Conservation (phyloP, 1,140 invertebrate species). For the Triops longicaudatus region DNA sequence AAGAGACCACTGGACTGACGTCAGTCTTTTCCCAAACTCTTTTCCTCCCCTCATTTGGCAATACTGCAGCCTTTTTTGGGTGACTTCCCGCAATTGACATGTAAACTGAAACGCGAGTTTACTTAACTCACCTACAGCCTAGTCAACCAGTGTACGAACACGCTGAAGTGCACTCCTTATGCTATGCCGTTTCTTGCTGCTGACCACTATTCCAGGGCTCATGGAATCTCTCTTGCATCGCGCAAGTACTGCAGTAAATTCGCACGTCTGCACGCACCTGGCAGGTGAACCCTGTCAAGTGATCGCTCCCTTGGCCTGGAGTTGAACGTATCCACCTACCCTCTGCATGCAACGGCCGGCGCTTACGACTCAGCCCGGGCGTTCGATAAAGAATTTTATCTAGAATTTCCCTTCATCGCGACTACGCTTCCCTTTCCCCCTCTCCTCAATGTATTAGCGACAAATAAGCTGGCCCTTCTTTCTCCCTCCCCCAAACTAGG, state of each 20-base stretch:
- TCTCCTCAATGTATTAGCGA: neutral
- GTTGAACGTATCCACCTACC: neutral
- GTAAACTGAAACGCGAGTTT: no score
- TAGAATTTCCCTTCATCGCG: no score
- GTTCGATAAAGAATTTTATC: no score
- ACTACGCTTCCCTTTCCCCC: no score
- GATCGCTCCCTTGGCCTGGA: neutral
- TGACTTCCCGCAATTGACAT: neutral
- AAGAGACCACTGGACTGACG: slow-evolving; percentile 8
- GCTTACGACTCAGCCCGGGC: neutral
- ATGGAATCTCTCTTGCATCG: neutral
- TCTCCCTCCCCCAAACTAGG: neutral
- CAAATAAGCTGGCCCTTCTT: neutral
- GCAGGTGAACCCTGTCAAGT: slow-evolving; percentile 11
- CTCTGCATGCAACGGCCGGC: neutral
- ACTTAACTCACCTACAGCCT: no score
- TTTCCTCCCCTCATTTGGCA: neutral
- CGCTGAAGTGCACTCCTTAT: no score
- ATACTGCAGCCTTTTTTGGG: neutral
- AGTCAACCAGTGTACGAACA: no score
- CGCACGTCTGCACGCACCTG: neutral
- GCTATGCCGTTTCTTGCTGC: no score
- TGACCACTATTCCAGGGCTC: no score
- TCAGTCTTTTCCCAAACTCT: neutral
- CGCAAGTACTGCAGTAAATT: neutral